Base-by-base conservation (phyloP, 2,113 vertebrate genomes). In the Glaucidium brasilianum region DNA sequence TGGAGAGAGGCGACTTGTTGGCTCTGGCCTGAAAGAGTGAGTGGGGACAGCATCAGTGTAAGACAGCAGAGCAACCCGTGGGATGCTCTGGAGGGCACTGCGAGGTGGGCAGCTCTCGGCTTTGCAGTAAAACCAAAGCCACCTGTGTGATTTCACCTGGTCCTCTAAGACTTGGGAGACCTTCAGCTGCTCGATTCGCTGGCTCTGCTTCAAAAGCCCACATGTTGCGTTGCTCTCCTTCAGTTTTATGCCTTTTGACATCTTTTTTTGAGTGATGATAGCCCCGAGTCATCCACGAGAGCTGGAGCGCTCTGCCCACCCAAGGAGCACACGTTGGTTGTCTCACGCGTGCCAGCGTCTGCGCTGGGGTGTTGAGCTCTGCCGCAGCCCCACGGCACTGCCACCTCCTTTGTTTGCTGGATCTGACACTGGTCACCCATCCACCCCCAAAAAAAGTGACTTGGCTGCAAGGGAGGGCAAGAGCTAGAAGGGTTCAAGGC, bases 1-100 rank as follows among this genome's bases (percentile, higher is more conserved):
- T 53, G 52, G 30, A 77, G 68, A 69, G 50, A 77, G 23, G 39
- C 64, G 50, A 15, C 5, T 7, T 52, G 14, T 12, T 72, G 78
- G 43, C 23, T 58, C 43, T 45, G 56, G 23, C 19, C 63, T 71
- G 50, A n/a, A 47, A 49, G 41, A 58, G 56, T n/a, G 35, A 52
- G 37, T 2, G 1, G 8, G 52, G 45, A 32, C 32, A 64, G 21
- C 30, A 22, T 16, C 1, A 0, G n/a, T 9, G 47, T 49, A 12
- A 34, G 52, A 34, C 30, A 19, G 55, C 0, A 3, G 75, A 90
- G 71, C 41, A 21, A 34, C 39, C 26, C 5, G 0, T 23, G 53
- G 59, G 88, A 12, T 41, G 63, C 32, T 55, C 10, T 50, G 52
- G 56, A 66, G 71, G 21, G 56, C 7, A 3, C 50, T 1, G 4